These are phyloP conservation scores for Epizoanthus rinbou DNA, from an alignment of 92 coral and sea anemone species.

Conservation along the genomic window DNA sequence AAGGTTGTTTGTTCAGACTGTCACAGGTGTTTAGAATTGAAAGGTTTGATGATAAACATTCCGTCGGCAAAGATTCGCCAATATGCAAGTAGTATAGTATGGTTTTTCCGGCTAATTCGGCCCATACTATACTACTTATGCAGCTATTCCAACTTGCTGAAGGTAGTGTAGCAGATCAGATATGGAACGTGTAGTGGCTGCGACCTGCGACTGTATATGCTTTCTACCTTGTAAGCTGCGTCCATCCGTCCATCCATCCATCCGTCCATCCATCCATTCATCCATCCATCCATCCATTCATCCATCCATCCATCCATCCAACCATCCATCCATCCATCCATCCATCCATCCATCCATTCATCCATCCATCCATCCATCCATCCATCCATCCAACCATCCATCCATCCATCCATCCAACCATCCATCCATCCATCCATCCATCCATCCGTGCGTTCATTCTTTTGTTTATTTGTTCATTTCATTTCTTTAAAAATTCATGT, in stretches of 20 bases:
- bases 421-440: too few relatives aligned
- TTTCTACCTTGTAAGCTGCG: not conserved
- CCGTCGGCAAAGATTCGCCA: too few relatives aligned
- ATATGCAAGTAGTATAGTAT: too few relatives aligned
- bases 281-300: too few relatives aligned
- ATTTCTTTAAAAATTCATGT: too few relatives aligned
- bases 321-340: constrained; percentile 3
- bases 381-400: not conserved
- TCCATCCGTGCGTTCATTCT: not conserved
- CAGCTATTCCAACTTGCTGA: not conserved
- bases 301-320: not conserved
- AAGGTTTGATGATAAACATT: too few relatives aligned
- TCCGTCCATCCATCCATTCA: not conserved
- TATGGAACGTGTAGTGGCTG: too few relatives aligned
- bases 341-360: not conserved
- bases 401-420: not conserved
- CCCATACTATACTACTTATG: too few relatives aligned
- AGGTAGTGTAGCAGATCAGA: not conserved
- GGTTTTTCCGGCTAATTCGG: too few relatives aligned
- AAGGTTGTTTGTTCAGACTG: too few relatives aligned
- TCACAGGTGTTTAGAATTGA: too few relatives aligned
- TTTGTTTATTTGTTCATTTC: not conserved
- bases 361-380: constrained; percentile 9
- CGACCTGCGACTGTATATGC: too few relatives aligned
- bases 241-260: not conserved